Conservation (phyloP, 2,797 vertebrate genomes). For the Phataginus tetradactyla region DNA sequence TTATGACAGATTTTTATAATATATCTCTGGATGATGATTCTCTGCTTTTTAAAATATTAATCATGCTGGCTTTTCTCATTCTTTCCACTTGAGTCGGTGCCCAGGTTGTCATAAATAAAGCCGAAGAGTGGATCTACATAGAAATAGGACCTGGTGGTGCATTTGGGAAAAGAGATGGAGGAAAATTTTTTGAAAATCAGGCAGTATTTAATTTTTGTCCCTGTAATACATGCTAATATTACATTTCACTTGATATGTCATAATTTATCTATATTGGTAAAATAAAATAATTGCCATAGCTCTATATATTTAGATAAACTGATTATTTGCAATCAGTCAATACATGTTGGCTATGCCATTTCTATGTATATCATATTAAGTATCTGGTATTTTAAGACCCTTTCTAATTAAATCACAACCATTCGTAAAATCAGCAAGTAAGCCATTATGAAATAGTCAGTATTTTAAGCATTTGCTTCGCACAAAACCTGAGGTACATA, state of each 20-base stretch:
- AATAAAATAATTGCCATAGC: background rate
- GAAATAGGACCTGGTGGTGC: background rate
- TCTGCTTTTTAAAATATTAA: background rate
- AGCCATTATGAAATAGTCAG: background rate
- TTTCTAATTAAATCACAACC: background rate
- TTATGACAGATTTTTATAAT: background rate
- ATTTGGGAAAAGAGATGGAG: background rate
- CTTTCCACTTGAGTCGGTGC: background rate
- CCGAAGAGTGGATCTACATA: background rate
- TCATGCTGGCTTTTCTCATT: background rate
- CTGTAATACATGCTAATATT: background rate
- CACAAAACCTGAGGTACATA: background rate
- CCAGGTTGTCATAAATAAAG: background rate
- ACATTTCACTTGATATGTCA: background rate
- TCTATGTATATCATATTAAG: background rate
- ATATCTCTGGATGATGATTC: background rate
- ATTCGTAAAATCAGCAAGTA: background rate
- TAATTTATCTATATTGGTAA: background rate
- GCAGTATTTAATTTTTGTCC: background rate
- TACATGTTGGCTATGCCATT: background rate
- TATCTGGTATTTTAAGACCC: background rate
- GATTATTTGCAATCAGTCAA: background rate
- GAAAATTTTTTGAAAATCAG: background rate
- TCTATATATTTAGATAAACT: background rate
- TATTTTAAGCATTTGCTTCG: background rate